Conservation (phyloP, 2,888 invertebrate genomes). For the Megaustenia siamemsis region DNA sequence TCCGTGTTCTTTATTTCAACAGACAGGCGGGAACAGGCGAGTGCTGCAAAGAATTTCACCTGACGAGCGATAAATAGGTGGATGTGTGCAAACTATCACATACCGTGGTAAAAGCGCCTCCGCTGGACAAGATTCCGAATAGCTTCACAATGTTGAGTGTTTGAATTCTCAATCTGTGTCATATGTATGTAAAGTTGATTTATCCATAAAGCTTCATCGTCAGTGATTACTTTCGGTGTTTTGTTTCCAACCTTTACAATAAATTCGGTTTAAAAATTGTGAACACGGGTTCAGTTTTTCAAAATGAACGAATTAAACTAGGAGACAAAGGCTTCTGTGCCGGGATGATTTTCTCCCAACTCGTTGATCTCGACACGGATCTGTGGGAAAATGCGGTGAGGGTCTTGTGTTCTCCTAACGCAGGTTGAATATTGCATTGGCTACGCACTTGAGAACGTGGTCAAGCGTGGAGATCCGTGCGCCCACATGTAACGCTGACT, state of each 20-base stretch:
- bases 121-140: neutral
- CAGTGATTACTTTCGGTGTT: too few species aligned
- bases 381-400: conserved; percentile 3
- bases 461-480: neutral
- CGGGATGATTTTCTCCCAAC: neutral
- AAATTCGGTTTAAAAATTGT: too few species aligned
- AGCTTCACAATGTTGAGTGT: neutral
- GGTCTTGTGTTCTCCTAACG: neutral
- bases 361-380: neutral
- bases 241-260: too few species aligned
- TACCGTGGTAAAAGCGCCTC: too few species aligned
- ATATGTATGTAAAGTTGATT: neutral
- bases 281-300: too few species aligned
- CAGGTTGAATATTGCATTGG: neutral
- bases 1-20: neutral
- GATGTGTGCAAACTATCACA: neutral
- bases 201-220: neutral
- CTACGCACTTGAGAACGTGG: conserved; percentile 2
- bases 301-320: neutral
- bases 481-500: neutral
- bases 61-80: neutral
- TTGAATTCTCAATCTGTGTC: neutral
- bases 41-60: neutral
- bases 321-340: neutral
- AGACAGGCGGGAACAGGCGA: neutral